These are phyloP conservation scores for Rachycentron canadum DNA, from an alignment of 2,797 vertebrate genomes.

Conservation along the genomic window DNA sequence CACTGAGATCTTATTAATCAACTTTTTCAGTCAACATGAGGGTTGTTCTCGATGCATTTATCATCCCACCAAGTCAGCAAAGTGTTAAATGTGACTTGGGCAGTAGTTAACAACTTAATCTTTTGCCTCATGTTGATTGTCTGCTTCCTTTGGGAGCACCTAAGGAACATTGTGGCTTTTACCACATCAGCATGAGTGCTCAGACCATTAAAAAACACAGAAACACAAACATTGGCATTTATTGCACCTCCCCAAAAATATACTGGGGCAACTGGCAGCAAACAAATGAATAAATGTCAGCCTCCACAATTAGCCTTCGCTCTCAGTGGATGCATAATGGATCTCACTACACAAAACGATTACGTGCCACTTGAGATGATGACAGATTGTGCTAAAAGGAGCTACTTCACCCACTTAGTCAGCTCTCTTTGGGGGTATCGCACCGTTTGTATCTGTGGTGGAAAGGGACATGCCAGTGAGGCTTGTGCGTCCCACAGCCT, in stretches of 20 bases:
- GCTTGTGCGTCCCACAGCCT: constrained; percentile 29
- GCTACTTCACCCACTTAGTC: constrained; percentile 63
- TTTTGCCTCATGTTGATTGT: constrained; percentile 50
- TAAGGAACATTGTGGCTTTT: constrained; percentile 42
- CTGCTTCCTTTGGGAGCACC: constrained; percentile 55
- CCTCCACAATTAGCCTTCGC: constrained; percentile 55
- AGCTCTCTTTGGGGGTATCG: constrained; percentile 76
- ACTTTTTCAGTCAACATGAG: neutral
- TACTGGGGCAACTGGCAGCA: constrained; percentile 62
- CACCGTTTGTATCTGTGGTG: constrained; percentile 32
- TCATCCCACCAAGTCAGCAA: constrained; percentile 11
- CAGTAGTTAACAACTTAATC: constrained; percentile 48
- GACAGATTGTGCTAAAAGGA: constrained; percentile 80
- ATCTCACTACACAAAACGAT: constrained; percentile 60
- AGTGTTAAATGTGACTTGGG: constrained; percentile 49
- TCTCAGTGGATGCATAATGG: constrained; percentile 70
- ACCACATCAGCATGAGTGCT: constrained; percentile 30
- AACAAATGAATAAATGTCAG: constrained; percentile 60
- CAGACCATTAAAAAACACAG: constrained; percentile 48
- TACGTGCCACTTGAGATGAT: constrained; percentile 68
- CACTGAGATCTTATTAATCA: neutral
- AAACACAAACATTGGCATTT: constrained; percentile 57
- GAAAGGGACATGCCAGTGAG: constrained; percentile 49
- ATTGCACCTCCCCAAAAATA: constrained; percentile 53
- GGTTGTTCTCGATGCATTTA: neutral